A percentile compares a stretch with the other conserved stretches of the same genome.
Evolutionary conservation across 2,797 vertebrate genomes (phyloP).

Genomic region (Tamandua tetradactyla): DNA sequence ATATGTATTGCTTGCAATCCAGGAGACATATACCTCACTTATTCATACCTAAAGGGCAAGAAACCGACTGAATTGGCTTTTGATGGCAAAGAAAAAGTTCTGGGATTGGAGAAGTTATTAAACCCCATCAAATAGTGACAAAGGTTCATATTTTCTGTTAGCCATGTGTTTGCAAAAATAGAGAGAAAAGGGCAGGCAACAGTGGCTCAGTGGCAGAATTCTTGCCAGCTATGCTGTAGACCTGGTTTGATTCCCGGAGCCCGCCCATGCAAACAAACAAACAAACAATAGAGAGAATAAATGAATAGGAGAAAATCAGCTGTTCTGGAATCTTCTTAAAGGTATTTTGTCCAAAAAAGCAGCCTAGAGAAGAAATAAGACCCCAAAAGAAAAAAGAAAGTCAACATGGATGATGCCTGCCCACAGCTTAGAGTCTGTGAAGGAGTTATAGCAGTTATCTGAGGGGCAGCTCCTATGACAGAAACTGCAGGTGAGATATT

Average conservation of each 20-base stretch:
- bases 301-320: background rate
- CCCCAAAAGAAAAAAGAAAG: background rate
- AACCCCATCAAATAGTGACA: background rate
- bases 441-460: background rate
- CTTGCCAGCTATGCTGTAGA: too few species aligned
- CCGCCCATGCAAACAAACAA: too few species aligned
- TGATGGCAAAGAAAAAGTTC: background rate
- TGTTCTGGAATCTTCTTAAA: background rate
- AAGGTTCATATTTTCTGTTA: background rate
- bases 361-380: background rate
- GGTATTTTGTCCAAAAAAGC: background rate
- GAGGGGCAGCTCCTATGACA: too few species aligned
- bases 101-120: background rate
- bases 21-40: background rate
- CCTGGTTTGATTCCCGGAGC: too few species aligned
- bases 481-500: background rate
- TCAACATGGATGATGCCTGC: background rate
- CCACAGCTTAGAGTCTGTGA: background rate
- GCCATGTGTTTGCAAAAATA: background rate
- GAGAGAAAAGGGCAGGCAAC: too few species aligned
- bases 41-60: background rate
- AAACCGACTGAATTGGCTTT: background rate
- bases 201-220: too few species aligned
- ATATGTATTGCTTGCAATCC: background rate
- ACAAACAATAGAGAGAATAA: too few species aligned